phyloP scores from a whole-genome alignment of 1,140 invertebrate genomes.

The Ooceraea biroi region DNA sequence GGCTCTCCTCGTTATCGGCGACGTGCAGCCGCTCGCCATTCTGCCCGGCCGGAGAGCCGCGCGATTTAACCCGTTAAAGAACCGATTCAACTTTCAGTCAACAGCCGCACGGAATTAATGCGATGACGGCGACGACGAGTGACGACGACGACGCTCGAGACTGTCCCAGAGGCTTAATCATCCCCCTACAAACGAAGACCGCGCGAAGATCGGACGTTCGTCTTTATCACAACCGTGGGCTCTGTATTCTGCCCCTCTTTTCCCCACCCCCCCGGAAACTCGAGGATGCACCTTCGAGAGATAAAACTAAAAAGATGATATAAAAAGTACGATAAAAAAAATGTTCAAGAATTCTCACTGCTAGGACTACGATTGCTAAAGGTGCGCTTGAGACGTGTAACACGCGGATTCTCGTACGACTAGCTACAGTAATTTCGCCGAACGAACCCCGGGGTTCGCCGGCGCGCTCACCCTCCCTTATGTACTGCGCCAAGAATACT shows the following conservation, averaged over 20 bases:
- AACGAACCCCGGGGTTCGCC: slow-evolving; percentile 3
- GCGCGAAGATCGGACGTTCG: not conserved
- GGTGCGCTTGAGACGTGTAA: not conserved
- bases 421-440: slow-evolving; percentile 5
- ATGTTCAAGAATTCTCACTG: not conserved
- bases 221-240: slow-evolving; percentile 31
- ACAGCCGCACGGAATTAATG: slow-evolving; percentile 12
- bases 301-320: slow-evolving; percentile 6
- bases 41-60: not conserved
- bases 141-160: not conserved
- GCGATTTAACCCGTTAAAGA: slow-evolving; percentile 36
- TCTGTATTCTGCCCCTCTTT: not conserved
- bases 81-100: slow-evolving; percentile 18
- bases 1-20: slow-evolving; percentile 3
- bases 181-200: slow-evolving; percentile 2
- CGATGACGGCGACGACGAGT: not conserved
- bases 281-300: not conserved
- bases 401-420: slow-evolving; percentile 17
- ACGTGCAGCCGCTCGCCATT: not conserved
- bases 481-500: slow-evolving; percentile 47
- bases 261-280: not conserved
- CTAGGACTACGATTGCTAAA: slow-evolving; percentile 7
- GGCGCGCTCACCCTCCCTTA: not conserved
- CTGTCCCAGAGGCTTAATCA: not conserved
- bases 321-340: not conserved